These are phyloP conservation scores for Harpagus bidentatus DNA, from an alignment of 2,113 vertebrate species.

Conservation along the genomic window DNA sequence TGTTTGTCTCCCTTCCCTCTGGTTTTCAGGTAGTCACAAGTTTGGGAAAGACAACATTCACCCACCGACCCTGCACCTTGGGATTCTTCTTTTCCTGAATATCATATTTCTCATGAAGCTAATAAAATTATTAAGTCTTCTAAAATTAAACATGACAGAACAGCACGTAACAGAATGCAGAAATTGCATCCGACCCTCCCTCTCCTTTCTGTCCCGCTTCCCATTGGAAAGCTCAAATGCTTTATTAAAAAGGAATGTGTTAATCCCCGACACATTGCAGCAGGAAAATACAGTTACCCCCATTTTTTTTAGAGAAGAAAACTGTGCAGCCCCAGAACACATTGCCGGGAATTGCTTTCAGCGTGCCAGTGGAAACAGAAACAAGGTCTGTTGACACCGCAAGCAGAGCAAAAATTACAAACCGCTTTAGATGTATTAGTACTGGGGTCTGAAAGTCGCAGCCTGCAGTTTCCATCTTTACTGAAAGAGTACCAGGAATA, in stretches of 20 bases:
- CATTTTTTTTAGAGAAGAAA: background rate
- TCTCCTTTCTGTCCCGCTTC: background rate
- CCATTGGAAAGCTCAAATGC: rapidly evolving
- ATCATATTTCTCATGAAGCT: background rate
- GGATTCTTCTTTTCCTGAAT: too few relatives aligned
- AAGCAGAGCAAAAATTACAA: background rate
- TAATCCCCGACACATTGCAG: background rate
- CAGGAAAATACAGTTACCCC: background rate
- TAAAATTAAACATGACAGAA: background rate
- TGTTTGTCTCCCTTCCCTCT: background rate
- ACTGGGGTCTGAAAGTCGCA: rapidly evolving
- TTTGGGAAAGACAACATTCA: background rate
- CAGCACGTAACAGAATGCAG: rapidly evolving
- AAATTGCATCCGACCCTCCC: background rate
- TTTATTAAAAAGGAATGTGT: background rate
- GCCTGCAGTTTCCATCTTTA: background rate
- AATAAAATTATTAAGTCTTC: background rate
- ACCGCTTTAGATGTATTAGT: rapidly evolving
- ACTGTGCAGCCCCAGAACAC: rapidly evolving
- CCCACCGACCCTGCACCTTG: background rate
- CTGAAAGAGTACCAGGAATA: background rate
- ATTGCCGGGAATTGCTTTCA: rapidly evolving
- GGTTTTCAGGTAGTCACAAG: background rate
- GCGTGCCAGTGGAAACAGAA: background rate
- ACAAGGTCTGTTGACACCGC: rapidly evolving